Evolutionary conservation across 2,113 vertebrate species (phyloP), one percentile per base, ranked within the genome.

Genomic region (Semnornis frantzii): DNA sequence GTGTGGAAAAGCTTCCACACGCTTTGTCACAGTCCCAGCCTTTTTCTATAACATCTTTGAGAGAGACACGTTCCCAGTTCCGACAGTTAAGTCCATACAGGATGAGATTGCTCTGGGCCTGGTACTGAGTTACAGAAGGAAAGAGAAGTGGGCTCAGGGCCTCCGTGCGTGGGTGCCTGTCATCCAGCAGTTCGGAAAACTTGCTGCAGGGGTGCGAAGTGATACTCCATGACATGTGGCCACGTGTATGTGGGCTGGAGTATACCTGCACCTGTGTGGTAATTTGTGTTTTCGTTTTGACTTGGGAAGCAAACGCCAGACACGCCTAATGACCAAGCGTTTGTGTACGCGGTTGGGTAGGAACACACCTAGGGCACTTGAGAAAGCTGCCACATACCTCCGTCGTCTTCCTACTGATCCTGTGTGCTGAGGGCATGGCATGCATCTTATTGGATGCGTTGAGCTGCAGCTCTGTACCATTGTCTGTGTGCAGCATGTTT

Each of bases 351-450:
- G 9, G 66, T 3, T 4, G 58, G 31, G 63, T 0, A 59, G 86
- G 70, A 58, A 6, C 54, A 8, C 70, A 37, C 55, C 77, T 4
- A 9, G 15, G 20, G 81, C 46, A 1, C 59, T 11, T 31, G 44
- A 15, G 89, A 52, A 75, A 63, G 63, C 18, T 31, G 24, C 30
- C 0, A 6, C 73, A 2, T 0, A 0, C 16, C 44, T 65, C 24
- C 0, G 12, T 5, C 18, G 37, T 46, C 31, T 28, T 33, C 15
- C 2, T 1, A 0, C 2, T 0, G 19, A 13, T n/a, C 46, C 66
- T 12, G 59, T 6, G 1, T 7, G 30, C 20, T 4, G 6, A 16
- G n/a, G 69, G 7, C 52, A 42, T 0, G 12, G 54, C 44, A 20
- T 23, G 24, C 18, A 15, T 5, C 28, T 18, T 34, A 4, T 0